These are phyloP conservation scores for Lasioglossum villosulum DNA, from an alignment of 2,888 invertebrate species.

Conservation along the genomic window DNA sequence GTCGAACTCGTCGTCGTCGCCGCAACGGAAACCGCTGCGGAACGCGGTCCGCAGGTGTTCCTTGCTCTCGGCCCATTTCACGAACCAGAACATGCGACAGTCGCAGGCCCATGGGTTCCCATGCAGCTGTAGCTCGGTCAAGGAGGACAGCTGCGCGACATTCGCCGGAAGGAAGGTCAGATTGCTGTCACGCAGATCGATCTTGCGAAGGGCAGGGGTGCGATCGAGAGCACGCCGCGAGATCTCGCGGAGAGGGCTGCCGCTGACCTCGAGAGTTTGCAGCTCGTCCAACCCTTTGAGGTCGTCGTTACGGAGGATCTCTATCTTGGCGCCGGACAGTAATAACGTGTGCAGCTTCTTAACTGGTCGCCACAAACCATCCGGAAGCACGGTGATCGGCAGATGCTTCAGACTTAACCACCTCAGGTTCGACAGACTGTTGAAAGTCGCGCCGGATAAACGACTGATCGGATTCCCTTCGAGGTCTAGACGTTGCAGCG, in stretches of 20 bases:
- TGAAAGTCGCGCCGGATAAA: constrained; percentile 87
- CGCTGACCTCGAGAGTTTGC: constrained; percentile 88
- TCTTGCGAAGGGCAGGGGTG: constrained; percentile 79
- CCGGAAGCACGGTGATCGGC: constrained; percentile 84
- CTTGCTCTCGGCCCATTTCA: constrained; percentile 87
- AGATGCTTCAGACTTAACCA: constrained; percentile 88
- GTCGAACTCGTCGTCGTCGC: constrained; percentile 75
- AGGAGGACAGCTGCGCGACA: constrained; percentile 87
- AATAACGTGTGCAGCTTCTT: constrained; percentile 86
- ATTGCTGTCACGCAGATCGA: constrained; percentile 87
- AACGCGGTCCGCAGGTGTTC: constrained; percentile 83
- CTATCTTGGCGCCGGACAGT: constrained; percentile 88
- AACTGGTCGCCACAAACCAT: constrained; percentile 85
- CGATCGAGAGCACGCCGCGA: constrained; percentile 74
- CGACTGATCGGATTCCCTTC: constrained; percentile 87
- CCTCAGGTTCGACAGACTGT: constrained; percentile 86
- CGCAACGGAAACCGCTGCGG: constrained; percentile 88
- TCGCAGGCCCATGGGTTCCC: constrained; percentile 94
- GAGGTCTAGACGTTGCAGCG: constrained; percentile 87
- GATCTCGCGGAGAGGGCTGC: constrained; percentile 79
- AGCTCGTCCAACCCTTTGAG: constrained; percentile 88
- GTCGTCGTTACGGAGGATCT: constrained; percentile 88
- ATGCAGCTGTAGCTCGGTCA: constrained; percentile 89
- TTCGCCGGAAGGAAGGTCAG: constrained; percentile 90
- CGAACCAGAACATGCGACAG: constrained; percentile 93